A percentile compares a stretch with the other conserved stretches of the same genome.
Evolutionary conservation across 2,797 vertebrate species (phyloP).

Genomic region (Ctenopoma kingsleyae): DNA sequence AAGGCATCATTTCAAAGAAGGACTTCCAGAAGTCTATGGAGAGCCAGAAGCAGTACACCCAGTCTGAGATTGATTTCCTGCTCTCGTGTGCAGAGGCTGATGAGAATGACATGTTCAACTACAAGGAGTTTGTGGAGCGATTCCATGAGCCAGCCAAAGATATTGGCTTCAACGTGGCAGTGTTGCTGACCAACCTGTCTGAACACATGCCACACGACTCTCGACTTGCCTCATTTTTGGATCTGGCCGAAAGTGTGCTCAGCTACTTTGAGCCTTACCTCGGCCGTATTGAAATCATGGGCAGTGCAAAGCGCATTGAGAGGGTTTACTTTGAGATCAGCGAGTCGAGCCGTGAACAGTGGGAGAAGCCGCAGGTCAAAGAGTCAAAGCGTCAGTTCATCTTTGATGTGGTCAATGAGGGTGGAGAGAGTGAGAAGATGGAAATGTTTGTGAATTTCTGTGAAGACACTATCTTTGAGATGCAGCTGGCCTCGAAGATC

Average conservation of each 20-base stretch:
- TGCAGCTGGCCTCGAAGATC: conserved; percentile 98
- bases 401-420: conserved; percentile 99
- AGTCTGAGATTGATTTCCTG: conserved; percentile 94
- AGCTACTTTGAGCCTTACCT: conserved; percentile 97
- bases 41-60: conserved; percentile 95
- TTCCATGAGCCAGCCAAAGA: conserved; percentile 98
- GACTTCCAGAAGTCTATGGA: conserved; percentile 99
- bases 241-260: conserved; percentile 94
- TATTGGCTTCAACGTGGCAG: conserved; percentile 97
- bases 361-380: conserved; percentile 99
- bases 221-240: conserved; percentile 90
- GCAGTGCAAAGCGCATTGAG: conserved; percentile 96
- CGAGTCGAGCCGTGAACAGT: conserved; percentile 96
- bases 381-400: conserved; percentile 99
- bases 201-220: conserved; percentile 98
- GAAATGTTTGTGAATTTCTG: conserved; percentile 99
- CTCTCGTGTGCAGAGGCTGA: conserved; percentile 95
- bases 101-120: conserved; percentile 94
- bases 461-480: conserved; percentile 99
- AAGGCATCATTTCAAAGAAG: conserved; percentile 95
- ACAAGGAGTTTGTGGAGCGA: conserved; percentile 95
- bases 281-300: conserved; percentile 98
- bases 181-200: conserved; percentile 95
- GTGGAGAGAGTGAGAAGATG: conserved; percentile 98
- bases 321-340: conserved; percentile 99